Evolutionary conservation across 1,140 invertebrate species (phyloP).

Genomic region (Myzus persicae): DNA sequence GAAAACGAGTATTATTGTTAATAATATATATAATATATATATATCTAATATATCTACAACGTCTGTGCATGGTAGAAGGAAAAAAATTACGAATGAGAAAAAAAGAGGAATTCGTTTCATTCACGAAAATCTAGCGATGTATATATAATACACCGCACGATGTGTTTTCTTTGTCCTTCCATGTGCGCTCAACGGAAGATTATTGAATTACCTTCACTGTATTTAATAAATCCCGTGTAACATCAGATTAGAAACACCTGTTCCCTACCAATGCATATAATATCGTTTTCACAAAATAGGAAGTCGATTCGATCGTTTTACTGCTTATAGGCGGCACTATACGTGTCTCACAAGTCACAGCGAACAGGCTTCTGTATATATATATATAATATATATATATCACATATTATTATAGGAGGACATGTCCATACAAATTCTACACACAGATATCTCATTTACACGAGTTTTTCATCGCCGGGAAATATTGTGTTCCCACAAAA

Average conservation of each 20-base stretch:
- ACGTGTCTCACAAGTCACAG: not conserved
- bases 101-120: not conserved
- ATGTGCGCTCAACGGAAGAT: not conserved
- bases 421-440: not conserved
- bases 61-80: not conserved
- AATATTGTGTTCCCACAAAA: constrained; percentile 23
- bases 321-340: not conserved
- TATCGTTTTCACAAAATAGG: not conserved
- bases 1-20: not conserved
- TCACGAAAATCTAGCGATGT: not conserved
- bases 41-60: too few relatives aligned
- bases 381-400: too few relatives aligned
- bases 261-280: not conserved
- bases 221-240: constrained; percentile 20
- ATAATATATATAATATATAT: too few relatives aligned
- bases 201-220: not conserved
- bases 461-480: not conserved
- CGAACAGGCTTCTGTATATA: not conserved
- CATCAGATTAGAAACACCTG: constrained; percentile 23
- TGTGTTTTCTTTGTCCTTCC: not conserved
- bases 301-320: constrained; percentile 9
- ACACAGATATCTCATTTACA: not conserved
- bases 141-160: not conserved
- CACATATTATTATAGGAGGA: not conserved
- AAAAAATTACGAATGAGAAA: not conserved